Base-by-base conservation (phyloP, 2,888 invertebrate genomes). In the Cremastinae sp. region DNA sequence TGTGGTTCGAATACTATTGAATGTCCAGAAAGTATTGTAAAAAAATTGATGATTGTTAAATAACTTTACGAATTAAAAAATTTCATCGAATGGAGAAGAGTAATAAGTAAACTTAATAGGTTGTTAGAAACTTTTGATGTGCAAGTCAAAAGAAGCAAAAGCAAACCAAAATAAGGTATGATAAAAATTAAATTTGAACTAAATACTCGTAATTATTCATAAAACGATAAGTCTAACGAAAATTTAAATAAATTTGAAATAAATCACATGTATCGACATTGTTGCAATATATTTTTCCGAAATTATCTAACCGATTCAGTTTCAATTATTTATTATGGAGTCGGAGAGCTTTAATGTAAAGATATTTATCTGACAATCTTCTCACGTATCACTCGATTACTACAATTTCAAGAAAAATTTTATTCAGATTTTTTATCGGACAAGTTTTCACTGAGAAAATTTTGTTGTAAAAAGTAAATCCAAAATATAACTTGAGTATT, bases 41-140 rank as follows among this genome's bases (percentile, higher is more conserved):
- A 20, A 28, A 22, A 59, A 45, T 53, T 47, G 65, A 59, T 12
- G 35, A 64, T 20, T 5, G 22, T 56, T 22, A 49, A 45, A 41
- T 22, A 39, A 59, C 49, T 59, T 14, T 16, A 39, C 20, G 51
- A 41, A 41, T 16, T 14, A 39, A 28, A 41, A 28, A 28, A 8
- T 0, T 28, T 12, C 5, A 12, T 45, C 12, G n/a, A 12, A 12
- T 5, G 5, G 2, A n/a, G n/a, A 51, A 64, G 20, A 51, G 39
- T 22, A 37, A 39, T 16, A n/a, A 47, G 10, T 14, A 10, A 39
- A 51, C 16, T 10, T 12, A 10, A 18, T 10, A 51, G 10, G 18
- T 39, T 35, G n/a, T n/a, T 1, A 7, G 4, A 28, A 39, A 56
- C 7, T 5, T 12, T 1, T 7, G 10, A 2, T 4, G 9, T 8